phyloP scores from a whole-genome alignment of 1,140 invertebrate genomes.

The Micrasema longulum region DNA sequence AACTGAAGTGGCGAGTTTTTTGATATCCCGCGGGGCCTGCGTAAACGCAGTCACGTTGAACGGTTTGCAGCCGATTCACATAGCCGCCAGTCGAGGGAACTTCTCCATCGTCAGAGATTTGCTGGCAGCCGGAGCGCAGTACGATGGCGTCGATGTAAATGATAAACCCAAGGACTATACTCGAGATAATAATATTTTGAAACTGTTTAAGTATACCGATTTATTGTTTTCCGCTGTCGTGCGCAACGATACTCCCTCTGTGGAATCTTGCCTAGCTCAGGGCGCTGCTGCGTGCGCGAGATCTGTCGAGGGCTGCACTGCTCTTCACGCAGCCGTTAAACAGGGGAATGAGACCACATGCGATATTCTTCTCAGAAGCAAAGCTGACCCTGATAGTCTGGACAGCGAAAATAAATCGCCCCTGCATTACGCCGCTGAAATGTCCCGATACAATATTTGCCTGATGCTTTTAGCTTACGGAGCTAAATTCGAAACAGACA shows the following conservation, averaged over 20 bases:
- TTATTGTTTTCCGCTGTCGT: background rate
- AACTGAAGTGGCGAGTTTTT: no score
- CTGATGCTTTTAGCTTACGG: constrained; percentile 1
- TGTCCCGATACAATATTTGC: background rate
- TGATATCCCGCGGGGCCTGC: background rate
- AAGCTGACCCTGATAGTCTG: constrained; percentile 9
- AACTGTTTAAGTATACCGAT: background rate
- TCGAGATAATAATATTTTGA: background rate
- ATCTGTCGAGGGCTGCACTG: background rate
- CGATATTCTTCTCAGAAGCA: constrained; percentile 12
- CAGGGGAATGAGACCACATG: background rate
- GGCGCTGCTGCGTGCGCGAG: background rate
- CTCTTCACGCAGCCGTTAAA: constrained; percentile 2
- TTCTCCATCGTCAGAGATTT: background rate
- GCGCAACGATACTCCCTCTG: background rate
- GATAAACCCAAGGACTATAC: background rate
- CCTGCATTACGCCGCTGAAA: constrained; percentile 10
- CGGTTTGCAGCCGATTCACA: background rate
- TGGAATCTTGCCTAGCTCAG: background rate
- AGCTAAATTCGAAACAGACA: no score
- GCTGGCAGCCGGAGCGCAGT: background rate
- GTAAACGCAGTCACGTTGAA: background rate
- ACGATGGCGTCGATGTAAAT: background rate
- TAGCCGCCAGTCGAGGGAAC: background rate
- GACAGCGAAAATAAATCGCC: background rate